A percentile compares a stretch with the other conserved stretches of the same genome.
Conservation (phyloP, 2,888 invertebrate genomes). For the Thysanoteuthis rhombus region DNA sequence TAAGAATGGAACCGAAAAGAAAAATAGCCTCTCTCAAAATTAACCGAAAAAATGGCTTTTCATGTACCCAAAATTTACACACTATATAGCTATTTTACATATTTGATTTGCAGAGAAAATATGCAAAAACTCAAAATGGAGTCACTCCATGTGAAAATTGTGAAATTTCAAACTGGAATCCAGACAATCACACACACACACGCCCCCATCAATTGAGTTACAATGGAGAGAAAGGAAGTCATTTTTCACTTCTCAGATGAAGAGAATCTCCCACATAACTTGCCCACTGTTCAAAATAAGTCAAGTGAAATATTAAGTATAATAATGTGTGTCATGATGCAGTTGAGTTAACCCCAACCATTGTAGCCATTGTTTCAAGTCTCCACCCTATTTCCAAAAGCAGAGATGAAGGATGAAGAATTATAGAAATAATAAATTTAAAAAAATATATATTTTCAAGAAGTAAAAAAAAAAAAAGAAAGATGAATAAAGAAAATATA, state of each 20-base stretch:
- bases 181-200: not conserved
- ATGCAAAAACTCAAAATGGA: not conserved
- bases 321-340: not conserved
- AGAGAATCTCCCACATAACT: not conserved
- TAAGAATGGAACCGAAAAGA: too few relatives aligned
- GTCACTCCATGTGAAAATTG: not conserved
- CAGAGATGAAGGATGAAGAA: too few relatives aligned
- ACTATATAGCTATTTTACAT: too few relatives aligned
- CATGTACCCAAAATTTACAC: too few relatives aligned
- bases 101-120: not conserved
- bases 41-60: too few relatives aligned
- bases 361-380: not conserved
- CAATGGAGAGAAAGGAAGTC: not conserved
- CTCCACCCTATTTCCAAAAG: too few relatives aligned
- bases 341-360: not conserved
- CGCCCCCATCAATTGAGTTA: not conserved
- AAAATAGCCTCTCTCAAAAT: too few relatives aligned
- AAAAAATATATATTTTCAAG: too few relatives aligned
- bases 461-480: too few relatives aligned
- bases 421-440: too few relatives aligned
- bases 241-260: not conserved
- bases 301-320: not conserved
- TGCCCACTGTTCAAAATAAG: not conserved
- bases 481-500: too few relatives aligned
- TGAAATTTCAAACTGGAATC: not conserved